Base-by-base conservation (phyloP, 2,113 vertebrate species). In the Dinomys branickii region DNA sequence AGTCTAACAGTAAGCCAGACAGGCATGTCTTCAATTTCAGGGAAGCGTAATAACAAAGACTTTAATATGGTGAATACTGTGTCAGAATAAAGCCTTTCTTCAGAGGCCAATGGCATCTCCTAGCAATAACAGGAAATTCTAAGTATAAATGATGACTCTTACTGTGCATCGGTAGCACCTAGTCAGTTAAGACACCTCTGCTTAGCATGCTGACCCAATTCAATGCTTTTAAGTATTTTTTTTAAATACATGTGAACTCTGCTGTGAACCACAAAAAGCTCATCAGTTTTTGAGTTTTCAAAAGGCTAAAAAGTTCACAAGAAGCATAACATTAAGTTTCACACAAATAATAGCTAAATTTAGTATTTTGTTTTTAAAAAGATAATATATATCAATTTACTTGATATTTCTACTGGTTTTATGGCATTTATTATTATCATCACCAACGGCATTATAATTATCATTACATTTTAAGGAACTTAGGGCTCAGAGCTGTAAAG, bases 401-500 rank as follows among this genome's bases (percentile, higher is more conserved):
- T 78, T 82, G 13, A 58, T 71, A 58, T 14, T 61, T 90, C 17
- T 16, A 59, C 33, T 82, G 59, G 14, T 69, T 1, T 16, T 38
- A 67, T 83, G 38, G 7, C 63, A 50, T 77, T 56, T 35, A 73
- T 73, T 63, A 56, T 63, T 20, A 73, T 28, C 2, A 84, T 85
- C 30, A 81, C 58, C 50, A 86, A 78, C 28, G 82, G 41, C 17
- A 65, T 67, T 71, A 77, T 90, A 85, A 92, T 92, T 87, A 86
- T 77, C 83, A 88, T 73, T 91, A 89, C 19, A 56, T 82, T 69
- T 73, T 85, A 75, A 90, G 58, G 35, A 85, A 67, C 7, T 47
- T 80, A 12, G 95, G 82, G 9, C 75, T 92, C 7, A n/a, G 82
- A 56, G 7, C 94, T 90, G 28, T 85, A 91, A 84, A 85, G 33